These are phyloP conservation scores for Drosophila heteroneura DNA, from an alignment of 2,888 invertebrate genomes.

Conservation along the genomic window DNA sequence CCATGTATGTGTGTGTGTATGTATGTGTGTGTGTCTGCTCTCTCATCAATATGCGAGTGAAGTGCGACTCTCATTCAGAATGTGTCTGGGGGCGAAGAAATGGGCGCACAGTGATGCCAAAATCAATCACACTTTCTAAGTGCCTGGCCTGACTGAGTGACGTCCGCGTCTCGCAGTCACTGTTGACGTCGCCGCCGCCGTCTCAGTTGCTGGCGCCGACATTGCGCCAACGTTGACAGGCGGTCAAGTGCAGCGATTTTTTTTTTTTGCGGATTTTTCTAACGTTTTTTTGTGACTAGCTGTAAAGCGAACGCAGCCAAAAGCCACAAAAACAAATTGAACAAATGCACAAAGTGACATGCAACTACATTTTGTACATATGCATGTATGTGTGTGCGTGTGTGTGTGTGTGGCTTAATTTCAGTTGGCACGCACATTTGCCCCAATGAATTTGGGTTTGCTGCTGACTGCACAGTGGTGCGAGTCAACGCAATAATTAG, in stretches of 20 bases:
- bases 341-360: slow-evolving; percentile 51
- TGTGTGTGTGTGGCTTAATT: slow-evolving; percentile 38
- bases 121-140: slow-evolving; percentile 84
- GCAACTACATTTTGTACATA: slow-evolving; percentile 39
- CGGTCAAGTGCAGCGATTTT: slow-evolving; percentile 40
- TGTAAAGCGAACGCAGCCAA: slow-evolving; percentile 39
- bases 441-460: slow-evolving; percentile 23
- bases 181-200: slow-evolving; percentile 11
- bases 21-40: slow-evolving; percentile 21
- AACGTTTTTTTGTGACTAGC: slow-evolving; percentile 6
- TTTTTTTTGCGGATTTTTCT: neutral
- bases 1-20: neutral
- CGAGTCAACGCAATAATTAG: neutral
- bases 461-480: slow-evolving; percentile 9
- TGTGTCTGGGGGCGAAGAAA: slow-evolving; percentile 69
- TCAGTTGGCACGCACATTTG: slow-evolving; percentile 47
- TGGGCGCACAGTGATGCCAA: slow-evolving; percentile 77
- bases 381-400: slow-evolving; percentile 7
- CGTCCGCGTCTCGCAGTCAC: slow-evolving; percentile 41
- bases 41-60: slow-evolving; percentile 68
- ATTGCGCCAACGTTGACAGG: slow-evolving; percentile 43
- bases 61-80: slow-evolving; percentile 66
- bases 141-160: slow-evolving; percentile 33
- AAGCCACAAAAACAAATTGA: slow-evolving; percentile 49
- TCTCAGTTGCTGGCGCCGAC: slow-evolving; percentile 17